These are phyloP conservation scores for Callipepla californica DNA, from an alignment of 2,113 vertebrate genomes.

Conservation along the genomic window DNA sequence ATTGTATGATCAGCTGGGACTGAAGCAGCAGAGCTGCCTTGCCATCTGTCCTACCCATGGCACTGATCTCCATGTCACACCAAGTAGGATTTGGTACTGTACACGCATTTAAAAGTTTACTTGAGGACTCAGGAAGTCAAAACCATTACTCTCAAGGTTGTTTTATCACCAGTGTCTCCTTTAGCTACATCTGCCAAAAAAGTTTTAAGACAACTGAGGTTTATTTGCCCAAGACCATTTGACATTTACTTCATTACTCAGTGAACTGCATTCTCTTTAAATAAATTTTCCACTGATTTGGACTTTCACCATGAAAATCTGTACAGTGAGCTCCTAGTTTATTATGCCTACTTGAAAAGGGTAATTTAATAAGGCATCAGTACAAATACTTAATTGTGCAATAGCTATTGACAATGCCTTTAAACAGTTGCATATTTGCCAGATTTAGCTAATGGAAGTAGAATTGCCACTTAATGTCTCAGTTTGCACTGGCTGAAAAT, in stretches of 20 bases:
- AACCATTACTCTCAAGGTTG: neutral
- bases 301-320: constrained; percentile 77
- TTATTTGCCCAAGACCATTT: constrained; percentile 60
- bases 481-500: constrained; percentile 85
- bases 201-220: constrained; percentile 59
- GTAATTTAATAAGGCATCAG: constrained; percentile 91
- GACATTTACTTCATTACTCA: constrained; percentile 75
- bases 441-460: constrained; percentile 90
- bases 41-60: rapidly evolving
- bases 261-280: constrained; percentile 73
- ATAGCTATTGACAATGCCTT: constrained; percentile 91
- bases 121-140: constrained; percentile 18
- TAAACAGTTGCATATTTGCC: constrained; percentile 91
- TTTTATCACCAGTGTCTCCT: constrained; percentile 23
- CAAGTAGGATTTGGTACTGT: constrained; percentile 17
- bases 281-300: constrained; percentile 75
- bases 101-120: neutral
- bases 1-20: no score
- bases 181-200: constrained; percentile 39
- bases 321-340: constrained; percentile 82
- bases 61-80: neutral
- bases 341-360: constrained; percentile 85
- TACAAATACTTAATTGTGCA: constrained; percentile 93
- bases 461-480: constrained; percentile 87
- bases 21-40: neutral